These are phyloP conservation scores for Castor canadensis DNA, from an alignment of 2,113 vertebrate genomes.

Conservation along the genomic window DNA sequence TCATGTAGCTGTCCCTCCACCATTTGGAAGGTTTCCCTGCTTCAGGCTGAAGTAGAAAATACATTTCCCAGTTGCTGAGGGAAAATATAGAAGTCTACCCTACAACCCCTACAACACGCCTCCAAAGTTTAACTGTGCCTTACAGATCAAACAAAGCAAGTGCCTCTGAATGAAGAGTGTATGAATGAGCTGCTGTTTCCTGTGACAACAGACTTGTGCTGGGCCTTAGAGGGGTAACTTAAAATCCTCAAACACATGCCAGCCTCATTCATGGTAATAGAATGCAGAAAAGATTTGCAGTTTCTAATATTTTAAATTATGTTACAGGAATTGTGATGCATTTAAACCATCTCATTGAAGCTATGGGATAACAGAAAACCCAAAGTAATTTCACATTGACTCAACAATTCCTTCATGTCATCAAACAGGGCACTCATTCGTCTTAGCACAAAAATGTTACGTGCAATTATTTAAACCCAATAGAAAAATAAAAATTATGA, in stretches of 20 bases:
- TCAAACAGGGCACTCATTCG: neutral
- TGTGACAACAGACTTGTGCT: neutral
- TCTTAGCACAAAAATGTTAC: neutral
- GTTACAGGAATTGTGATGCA: neutral
- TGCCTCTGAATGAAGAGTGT: neutral
- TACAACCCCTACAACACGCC: neutral
- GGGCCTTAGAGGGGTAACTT: neutral
- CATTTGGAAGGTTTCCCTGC: neutral
- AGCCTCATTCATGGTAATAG: neutral
- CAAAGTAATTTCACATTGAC: neutral
- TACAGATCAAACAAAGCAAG: neutral
- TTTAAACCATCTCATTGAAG: neutral
- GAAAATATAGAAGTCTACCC: accelerated
- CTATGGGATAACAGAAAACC: neutral
- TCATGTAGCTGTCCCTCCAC: neutral
- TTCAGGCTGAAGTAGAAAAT: neutral
- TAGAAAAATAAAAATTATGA: neutral
- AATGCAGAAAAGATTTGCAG: neutral
- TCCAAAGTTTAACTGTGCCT: neutral
- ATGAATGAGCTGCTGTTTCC: neutral
- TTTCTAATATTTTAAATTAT: neutral
- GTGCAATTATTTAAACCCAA: neutral
- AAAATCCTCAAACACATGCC: neutral
- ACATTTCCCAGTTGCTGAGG: accelerated
- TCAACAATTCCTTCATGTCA: neutral